A percentile compares a stretch with the other conserved stretches of the same genome.
These are phyloP conservation scores for Sepiola atlantica DNA, from an alignment of 2,888 invertebrate genomes.

Conservation along the genomic window DNA sequence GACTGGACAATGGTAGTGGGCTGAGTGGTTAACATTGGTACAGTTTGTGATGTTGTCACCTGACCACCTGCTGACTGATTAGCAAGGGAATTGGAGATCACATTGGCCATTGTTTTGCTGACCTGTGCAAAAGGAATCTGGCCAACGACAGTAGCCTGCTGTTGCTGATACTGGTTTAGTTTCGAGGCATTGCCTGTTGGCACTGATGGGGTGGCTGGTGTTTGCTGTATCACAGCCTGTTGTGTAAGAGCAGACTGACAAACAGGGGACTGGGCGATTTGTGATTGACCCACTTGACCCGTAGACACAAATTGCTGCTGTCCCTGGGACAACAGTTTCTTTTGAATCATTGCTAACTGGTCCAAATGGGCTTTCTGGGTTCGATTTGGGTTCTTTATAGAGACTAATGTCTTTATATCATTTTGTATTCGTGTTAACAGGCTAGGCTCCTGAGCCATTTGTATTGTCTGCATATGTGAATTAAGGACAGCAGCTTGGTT, in stretches of 20 bases:
- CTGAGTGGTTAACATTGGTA: conserved; percentile 42
- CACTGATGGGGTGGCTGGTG: neutral
- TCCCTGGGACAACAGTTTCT: conserved; percentile 83
- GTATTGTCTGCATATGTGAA: conserved; percentile 55
- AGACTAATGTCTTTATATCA: conserved; percentile 82
- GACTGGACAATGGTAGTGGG: conserved; percentile 47
- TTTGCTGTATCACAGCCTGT: conserved; percentile 48
- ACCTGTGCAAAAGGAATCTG: conserved; percentile 48
- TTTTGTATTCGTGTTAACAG: conserved; percentile 79
- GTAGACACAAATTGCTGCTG: conserved; percentile 73
- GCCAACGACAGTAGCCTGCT: conserved; percentile 46
- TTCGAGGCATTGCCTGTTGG: conserved; percentile 40
- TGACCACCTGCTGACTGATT: conserved; percentile 39
- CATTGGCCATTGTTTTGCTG: conserved; percentile 38
- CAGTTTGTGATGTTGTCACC: neutral
- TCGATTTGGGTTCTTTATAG: conserved; percentile 76
- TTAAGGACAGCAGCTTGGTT: conserved; percentile 54
- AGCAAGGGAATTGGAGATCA: conserved; percentile 47
- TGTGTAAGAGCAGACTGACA: conserved; percentile 49
- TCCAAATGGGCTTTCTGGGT: conserved; percentile 79
- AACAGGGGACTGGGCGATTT: conserved; percentile 52
- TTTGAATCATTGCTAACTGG: conserved; percentile 82
- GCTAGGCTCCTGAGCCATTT: conserved; percentile 58
- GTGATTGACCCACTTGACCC: conserved; percentile 52
- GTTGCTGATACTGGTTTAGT: conserved; percentile 47